These are phyloP conservation scores for Gisinianus flammeolus DNA, from an alignment of 2,888 invertebrate genomes.

Conservation along the genomic window DNA sequence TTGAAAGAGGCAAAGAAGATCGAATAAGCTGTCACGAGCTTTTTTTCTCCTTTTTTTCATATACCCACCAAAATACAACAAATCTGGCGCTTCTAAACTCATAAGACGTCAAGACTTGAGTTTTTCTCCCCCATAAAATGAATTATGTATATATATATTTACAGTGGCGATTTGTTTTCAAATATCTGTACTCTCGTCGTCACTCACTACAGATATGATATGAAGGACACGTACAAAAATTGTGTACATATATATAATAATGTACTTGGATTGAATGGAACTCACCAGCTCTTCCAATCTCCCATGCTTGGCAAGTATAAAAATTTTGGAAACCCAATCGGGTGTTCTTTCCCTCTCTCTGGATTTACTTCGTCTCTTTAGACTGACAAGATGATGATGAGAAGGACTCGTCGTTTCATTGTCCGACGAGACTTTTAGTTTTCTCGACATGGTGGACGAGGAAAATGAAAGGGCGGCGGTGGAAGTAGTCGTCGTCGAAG, in stretches of 20 bases:
- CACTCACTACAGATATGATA: background rate
- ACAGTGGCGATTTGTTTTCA: background rate
- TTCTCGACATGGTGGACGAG: conserved; percentile 35
- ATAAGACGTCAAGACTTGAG: no score
- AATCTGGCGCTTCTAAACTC: no score
- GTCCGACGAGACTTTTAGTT: conserved; percentile 6
- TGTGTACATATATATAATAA: no score
- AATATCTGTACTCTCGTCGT: background rate
- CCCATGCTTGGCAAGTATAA: conserved; percentile 61
- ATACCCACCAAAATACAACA: no score
- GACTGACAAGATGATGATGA: background rate
- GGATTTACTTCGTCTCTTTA: conserved; percentile 51
- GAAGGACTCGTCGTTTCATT: background rate
- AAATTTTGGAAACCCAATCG: conserved; percentile 62
- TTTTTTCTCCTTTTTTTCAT: no score
- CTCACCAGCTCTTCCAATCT: conserved; percentile 61
- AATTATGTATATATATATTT: no score
- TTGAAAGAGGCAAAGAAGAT: no score
- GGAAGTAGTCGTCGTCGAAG: no score
- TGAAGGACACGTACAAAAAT: background rate
- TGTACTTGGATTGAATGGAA: background rate
- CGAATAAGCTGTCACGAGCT: no score
- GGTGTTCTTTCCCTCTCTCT: conserved; percentile 61
- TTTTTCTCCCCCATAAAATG: no score
- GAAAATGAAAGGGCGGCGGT: no score